Base-by-base conservation (phyloP, 2,797 vertebrate species). In the Galagoides demidoff region DNA sequence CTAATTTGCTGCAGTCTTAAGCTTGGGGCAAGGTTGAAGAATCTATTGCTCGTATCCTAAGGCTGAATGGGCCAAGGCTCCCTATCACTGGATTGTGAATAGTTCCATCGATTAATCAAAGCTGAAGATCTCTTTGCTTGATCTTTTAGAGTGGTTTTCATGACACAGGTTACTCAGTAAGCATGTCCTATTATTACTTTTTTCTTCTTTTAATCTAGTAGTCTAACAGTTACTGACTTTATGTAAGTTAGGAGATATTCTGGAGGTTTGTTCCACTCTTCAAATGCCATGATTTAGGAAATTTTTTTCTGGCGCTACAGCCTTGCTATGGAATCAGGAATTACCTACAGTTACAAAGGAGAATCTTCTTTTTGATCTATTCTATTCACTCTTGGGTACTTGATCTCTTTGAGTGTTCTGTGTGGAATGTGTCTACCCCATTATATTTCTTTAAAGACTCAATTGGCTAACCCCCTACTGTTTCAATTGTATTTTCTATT, bases 281-380 rank as follows among this genome's bases (percentile, higher is more conserved):
- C 45, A 43, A 92, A 71, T 74, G 13, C 12, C n/a, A 71, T 29
- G 8, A 64, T 89, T 95, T 89, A 37, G 45, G 39, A 79, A 89
- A 79, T 91, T 92, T 89, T 89, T 64, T 7, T 71, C 84, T 76
- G 64, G 25, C 23, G 81, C 14, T 12, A 52, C 19, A 90, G 20
- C 3, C 9, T 78, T 93, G 7, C 61, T 93, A 0, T 93, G 74
- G 37, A 85, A 83, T 93, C 39, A 90, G 68, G 66, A 94, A 90
- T 95, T 86, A 92, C 8, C 11, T 57, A 12, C 20, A 43, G 74
- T 13, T 96, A 76, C 73, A 96, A 95, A 95, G 76, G 27, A 97
- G 37, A 81, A 45, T 55, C 85, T 81, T 97, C 34, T 82, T 98
- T 99, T 98, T 98, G 92, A 98, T 98, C 98, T 98, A 94, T 92